Evolutionary conservation across 1,140 invertebrate genomes (phyloP).

Genomic region (Philopotamus ludificatus): DNA sequence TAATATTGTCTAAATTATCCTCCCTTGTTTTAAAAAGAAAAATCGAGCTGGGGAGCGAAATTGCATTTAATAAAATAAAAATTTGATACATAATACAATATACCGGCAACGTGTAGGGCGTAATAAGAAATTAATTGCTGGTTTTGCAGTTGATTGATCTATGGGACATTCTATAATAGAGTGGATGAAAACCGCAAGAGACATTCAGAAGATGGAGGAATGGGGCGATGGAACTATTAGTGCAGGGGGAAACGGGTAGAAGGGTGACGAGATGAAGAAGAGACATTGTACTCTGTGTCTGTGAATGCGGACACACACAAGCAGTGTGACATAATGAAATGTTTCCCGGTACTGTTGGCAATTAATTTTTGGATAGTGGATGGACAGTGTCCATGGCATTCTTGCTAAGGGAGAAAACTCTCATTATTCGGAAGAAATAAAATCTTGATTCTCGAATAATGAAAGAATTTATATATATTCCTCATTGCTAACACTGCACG

Average conservation of each 20-base stretch:
- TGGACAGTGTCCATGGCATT: constrained; percentile 15
- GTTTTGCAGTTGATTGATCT: too few relatives aligned
- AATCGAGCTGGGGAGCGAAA: too few relatives aligned
- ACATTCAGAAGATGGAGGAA: constrained; percentile 10
- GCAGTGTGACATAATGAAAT: constrained; percentile 28
- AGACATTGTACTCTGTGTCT: constrained; percentile 3
- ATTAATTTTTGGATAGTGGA: constrained; percentile 17
- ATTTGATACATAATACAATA: too few relatives aligned
- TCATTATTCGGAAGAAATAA: too few relatives aligned
- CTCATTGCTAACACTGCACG: constrained; percentile 19
- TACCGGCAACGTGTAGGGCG: too few relatives aligned
- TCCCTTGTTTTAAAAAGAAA: too few relatives aligned
- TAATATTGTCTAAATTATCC: too few relatives aligned
- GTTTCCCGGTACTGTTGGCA: constrained; percentile 1
- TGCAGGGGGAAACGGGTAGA: constrained; percentile 4
- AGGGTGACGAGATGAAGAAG: neutral
- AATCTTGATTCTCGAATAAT: too few relatives aligned
- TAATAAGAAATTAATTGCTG: too few relatives aligned
- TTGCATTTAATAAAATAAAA: too few relatives aligned
- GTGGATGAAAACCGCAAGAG: constrained; percentile 23
- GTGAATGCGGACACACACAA: neutral
- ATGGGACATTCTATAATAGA: constrained; percentile 8
- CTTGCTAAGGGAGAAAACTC: neutral
- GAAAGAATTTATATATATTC: too few relatives aligned
- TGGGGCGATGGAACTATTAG: constrained; percentile 14